A percentile compares a stretch with the other conserved stretches of the same genome.
Conservation (phyloP, 2,888 invertebrate genomes). For the Bombyx huttoni region DNA sequence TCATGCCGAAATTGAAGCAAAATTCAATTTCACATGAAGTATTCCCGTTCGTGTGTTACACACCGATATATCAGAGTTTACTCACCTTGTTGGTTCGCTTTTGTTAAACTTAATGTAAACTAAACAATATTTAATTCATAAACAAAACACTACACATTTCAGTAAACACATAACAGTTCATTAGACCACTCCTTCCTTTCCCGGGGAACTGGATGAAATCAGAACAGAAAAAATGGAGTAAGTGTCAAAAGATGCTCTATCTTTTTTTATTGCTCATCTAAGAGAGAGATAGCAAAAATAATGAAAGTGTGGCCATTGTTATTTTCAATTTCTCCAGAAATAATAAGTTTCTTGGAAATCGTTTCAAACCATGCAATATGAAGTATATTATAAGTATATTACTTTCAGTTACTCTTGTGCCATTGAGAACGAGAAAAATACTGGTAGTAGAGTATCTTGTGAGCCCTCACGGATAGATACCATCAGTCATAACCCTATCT, state of each 20-base stretch:
- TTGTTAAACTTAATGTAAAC: constrained; percentile 14
- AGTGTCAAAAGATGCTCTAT: neutral
- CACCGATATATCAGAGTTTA: constrained; percentile 3
- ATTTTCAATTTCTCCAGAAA: no score
- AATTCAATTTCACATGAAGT: neutral
- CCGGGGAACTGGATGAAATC: constrained; percentile 6
- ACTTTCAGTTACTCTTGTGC: no score
- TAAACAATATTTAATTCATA: constrained; percentile 30
- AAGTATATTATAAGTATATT: no score
- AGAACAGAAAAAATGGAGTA: neutral
- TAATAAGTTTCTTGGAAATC: no score
- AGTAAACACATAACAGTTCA: constrained; percentile 2
- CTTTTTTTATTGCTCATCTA: neutral
- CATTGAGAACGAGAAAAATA: no score
- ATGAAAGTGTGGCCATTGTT: no score
- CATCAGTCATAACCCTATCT: no score
- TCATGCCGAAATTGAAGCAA: constrained; percentile 2
- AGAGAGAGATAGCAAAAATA: constrained; percentile 1
- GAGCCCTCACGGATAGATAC: no score
- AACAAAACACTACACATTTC: constrained; percentile 33
- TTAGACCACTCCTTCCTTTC: constrained; percentile 5
- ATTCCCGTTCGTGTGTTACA: neutral
- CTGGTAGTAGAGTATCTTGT: no score
- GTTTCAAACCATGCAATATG: no score
- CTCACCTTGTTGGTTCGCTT: constrained; percentile 31